These are phyloP conservation scores for Galendromus occidentalis DNA, from an alignment of 1,140 invertebrate species.

Conservation along the genomic window DNA sequence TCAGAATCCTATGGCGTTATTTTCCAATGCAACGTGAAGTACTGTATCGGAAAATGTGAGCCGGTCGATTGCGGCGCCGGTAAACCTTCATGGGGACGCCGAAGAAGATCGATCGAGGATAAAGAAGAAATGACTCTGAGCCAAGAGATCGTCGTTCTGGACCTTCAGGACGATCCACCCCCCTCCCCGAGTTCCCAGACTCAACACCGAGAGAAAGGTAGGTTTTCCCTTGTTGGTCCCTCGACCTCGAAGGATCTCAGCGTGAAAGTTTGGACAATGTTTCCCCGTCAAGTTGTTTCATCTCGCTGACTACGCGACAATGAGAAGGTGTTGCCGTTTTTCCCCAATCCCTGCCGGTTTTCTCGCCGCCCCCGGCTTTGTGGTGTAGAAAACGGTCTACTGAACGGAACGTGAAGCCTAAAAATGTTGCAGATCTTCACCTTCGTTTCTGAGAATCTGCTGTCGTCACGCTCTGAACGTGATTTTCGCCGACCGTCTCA, in stretches of 20 bases:
- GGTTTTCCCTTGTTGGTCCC: not conserved
- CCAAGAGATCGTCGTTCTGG: slow-evolving; percentile 73
- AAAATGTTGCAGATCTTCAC: not conserved
- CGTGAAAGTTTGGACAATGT: too few species aligned
- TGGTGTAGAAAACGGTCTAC: not conserved
- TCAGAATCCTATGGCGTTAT: slow-evolving; percentile 78
- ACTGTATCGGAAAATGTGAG: slow-evolving; percentile 80
- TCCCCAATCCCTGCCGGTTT: not conserved
- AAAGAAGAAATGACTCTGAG: slow-evolving; percentile 70
- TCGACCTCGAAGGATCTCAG: too few species aligned
- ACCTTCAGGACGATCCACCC: slow-evolving; percentile 61
- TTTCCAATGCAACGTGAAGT: slow-evolving; percentile 91
- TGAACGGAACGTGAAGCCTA: not conserved
- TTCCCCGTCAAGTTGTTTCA: too few species aligned
- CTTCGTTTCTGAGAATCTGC: too few species aligned
- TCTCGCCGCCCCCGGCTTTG: not conserved
- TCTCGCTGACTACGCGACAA: too few species aligned
- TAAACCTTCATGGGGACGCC: slow-evolving; percentile 53
- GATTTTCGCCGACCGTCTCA: too few species aligned
- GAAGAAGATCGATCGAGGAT: slow-evolving; percentile 45
- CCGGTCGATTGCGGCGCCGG: slow-evolving; percentile 37
- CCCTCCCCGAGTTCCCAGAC: slow-evolving; percentile 13
- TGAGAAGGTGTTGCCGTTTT: too few species aligned
- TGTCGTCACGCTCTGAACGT: too few species aligned
- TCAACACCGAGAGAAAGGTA: slow-evolving; percentile 11